Base-by-base conservation (phyloP, 1,140 invertebrate species). In the Heliothis virescens region DNA sequence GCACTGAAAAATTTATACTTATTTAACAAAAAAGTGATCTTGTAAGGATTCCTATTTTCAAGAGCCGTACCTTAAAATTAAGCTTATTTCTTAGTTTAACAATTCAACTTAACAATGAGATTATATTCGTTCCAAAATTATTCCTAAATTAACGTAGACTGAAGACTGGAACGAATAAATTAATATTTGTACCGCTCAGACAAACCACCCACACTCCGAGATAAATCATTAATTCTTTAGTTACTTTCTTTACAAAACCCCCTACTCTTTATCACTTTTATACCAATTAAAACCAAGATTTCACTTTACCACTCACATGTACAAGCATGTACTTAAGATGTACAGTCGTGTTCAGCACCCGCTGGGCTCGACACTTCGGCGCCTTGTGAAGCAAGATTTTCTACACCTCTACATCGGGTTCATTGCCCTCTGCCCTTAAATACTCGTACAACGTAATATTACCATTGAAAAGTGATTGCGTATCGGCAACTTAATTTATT, bases 291-390 rank as follows among this genome's bases (percentile, higher is more conserved):
- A 69, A 69, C 13, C 41, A 50, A 15, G 65, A 50, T 50, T 69
- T 18, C 65, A 69, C 16, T 50, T 69, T 52, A 50, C 26, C 48
- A 59, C 55, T 59, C 15, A 59, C 29, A 73, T 59, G 34, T 71
- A 34, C 67, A 34, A 26, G 9, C 7, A 15, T 75, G 73, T 52
- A 76, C 16, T 52, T 60, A 50, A 52, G 52, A 47, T 29, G 57
- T 76, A 63, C 34, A 63, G 59, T 29, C 59, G 52, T 21, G 59
- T 41, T n/a, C 59, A 73, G 50, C 71, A 67, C 79, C 79, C 41
- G 71, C 79, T 80, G 79, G 41, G 79, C 67, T 57, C 71, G 79
- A 47, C 71, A 18, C 53, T 69, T 69, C 18, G 79, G 62, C 79
- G 79, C 79, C 71, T 79, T 15, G 69, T n/a, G 3, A 50, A 74